A percentile compares a stretch with the other conserved stretches of the same genome.
phyloP scores from a whole-genome alignment of 2,888 invertebrate species.

The Nebria brevicollis region DNA sequence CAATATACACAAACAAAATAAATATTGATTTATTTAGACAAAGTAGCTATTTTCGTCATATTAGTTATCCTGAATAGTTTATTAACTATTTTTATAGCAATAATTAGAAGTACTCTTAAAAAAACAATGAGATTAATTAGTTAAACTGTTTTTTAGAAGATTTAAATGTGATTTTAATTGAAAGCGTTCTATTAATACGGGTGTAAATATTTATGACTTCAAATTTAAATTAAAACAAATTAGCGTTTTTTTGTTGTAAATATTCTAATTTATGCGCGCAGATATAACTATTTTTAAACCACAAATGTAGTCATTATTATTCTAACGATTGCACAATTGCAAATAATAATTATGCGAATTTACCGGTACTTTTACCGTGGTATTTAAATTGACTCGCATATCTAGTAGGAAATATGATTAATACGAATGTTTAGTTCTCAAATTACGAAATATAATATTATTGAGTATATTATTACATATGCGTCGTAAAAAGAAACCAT shows the following conservation, averaged over 20 bases:
- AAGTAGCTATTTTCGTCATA: not conserved
- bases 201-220: not conserved
- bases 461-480: not conserved
- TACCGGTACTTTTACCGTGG: not conserved
- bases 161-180: no score
- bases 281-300: conserved; percentile 3
- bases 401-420: not conserved
- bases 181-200: not conserved
- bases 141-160: no score
- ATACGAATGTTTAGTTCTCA: not conserved
- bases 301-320: not conserved
- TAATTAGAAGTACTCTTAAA: no score
- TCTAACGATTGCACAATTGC: not conserved
- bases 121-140: no score
- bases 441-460: not conserved
- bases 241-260: not conserved
- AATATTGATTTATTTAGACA: not conserved
- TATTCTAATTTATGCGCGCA: not conserved
- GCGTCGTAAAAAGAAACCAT: not conserved
- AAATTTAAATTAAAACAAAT: not conserved
- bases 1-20: conserved; percentile 20
- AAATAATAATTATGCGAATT: not conserved
- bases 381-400: not conserved
- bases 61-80: not conserved
- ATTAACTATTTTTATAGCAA: no score